Evolutionary conservation across 2,113 vertebrate species (phyloP).

Genomic region (Thamnaconus septentrionalis): DNA sequence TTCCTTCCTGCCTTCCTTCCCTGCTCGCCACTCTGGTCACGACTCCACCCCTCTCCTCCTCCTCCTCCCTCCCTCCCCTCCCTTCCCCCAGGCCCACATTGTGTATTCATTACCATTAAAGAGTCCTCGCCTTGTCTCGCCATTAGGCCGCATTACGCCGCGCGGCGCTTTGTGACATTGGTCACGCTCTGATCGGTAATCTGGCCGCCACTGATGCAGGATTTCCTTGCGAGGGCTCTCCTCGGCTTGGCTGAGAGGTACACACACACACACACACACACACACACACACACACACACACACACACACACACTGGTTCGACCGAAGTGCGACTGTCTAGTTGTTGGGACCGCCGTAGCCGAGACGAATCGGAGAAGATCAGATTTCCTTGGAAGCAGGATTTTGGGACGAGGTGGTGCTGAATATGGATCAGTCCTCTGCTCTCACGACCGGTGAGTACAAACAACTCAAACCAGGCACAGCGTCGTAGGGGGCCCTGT

Average conservation of each 20-base stretch:
- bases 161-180: slow-evolving; percentile 63
- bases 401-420: too few relatives aligned
- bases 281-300: slow-evolving; percentile 5
- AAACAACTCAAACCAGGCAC: too few relatives aligned
- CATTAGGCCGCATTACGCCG: slow-evolving; percentile 69
- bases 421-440: too few relatives aligned
- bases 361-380: slow-evolving; percentile 34
- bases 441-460: too few relatives aligned
- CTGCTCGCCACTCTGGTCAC: slow-evolving; percentile 62
- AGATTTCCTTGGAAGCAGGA: slow-evolving; percentile 7
- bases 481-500: too few relatives aligned
- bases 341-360: slow-evolving; percentile 29
- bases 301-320: slow-evolving; percentile 13
- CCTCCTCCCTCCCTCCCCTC: slow-evolving; percentile 40
- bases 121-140: slow-evolving; percentile 63
- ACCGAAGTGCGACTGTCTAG: slow-evolving; percentile 12
- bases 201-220: slow-evolving; percentile 59
- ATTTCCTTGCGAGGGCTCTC: slow-evolving; percentile 55
- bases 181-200: slow-evolving; percentile 67
- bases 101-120: slow-evolving; percentile 75
- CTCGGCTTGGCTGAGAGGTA: slow-evolving; percentile 23
- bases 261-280: slow-evolving; percentile 3
- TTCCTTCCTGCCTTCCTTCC: slow-evolving; percentile 10
- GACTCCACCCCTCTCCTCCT: slow-evolving; percentile 26
- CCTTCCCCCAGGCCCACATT: slow-evolving; percentile 60